phyloP scores from a whole-genome alignment of 2,888 invertebrate genomes.

The Cryptocheilus praepositus region DNA sequence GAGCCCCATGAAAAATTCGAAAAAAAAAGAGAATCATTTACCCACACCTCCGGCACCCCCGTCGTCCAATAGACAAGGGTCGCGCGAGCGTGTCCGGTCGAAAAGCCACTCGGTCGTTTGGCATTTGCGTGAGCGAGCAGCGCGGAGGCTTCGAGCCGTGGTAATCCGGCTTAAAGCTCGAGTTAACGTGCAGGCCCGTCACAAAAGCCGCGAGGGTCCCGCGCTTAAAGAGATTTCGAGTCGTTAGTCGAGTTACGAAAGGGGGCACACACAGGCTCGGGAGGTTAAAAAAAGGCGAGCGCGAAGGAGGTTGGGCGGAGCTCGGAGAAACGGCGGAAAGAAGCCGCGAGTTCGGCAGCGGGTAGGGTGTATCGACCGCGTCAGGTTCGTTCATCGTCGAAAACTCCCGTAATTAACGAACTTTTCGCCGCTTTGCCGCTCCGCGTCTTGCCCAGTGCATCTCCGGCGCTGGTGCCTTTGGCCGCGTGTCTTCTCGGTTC shows the following conservation, averaged over 20 bases:
- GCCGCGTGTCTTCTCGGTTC: background rate
- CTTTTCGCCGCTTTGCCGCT: conserved; percentile 60
- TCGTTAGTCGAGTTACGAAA: conserved; percentile 55
- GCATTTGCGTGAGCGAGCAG: conserved; percentile 47
- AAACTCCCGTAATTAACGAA: conserved; percentile 65
- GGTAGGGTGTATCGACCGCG: conserved; percentile 47
- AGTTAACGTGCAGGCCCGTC: conserved; percentile 50
- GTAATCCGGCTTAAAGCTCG: conserved; percentile 59
- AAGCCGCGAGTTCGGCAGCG: conserved; percentile 14
- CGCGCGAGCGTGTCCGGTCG: conserved; percentile 32
- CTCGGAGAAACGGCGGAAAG: background rate
- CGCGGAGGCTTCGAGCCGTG: conserved; percentile 46
- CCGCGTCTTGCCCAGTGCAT: conserved; percentile 2
- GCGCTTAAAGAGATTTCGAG: conserved; percentile 56
- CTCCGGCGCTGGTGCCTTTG: conserved; percentile 22
- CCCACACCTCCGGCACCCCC: too few species aligned
- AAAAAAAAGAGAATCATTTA: too few species aligned
- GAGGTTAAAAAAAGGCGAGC: conserved; percentile 12
- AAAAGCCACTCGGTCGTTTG: conserved; percentile 54
- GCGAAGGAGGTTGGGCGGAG: conserved; percentile 25
- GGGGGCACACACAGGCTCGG: conserved; percentile 16
- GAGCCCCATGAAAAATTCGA: too few species aligned
- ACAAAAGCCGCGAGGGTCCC: conserved; percentile 47
- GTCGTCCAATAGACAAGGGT: too few species aligned
- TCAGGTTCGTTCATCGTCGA: conserved; percentile 43